Evolutionary conservation across 2,797 vertebrate genomes (phyloP).

Genomic region (Girardinus metallicus): DNA sequence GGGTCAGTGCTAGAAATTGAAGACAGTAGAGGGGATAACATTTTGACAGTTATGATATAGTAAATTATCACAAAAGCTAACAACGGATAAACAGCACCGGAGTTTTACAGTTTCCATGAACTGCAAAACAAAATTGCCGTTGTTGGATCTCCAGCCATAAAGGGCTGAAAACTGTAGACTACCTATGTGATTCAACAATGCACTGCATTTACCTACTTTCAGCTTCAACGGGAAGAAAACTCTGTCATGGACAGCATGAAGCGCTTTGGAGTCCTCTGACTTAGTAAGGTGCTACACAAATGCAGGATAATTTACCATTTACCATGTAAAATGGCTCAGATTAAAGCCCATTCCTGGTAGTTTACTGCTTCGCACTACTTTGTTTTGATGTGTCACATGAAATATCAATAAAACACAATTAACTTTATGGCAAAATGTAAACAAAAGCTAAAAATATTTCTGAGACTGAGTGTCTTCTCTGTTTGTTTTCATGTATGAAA

Average conservation of each 20-base stretch:
- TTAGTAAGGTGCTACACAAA: not conserved
- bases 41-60: too few species aligned
- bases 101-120: too few species aligned
- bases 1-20: not conserved
- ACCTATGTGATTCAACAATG: too few species aligned
- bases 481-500: not conserved
- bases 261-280: too few species aligned
- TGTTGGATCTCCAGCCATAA: too few species aligned
- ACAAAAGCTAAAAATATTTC: not conserved
- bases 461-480: not conserved
- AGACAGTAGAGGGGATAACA: not conserved
- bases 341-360: not conserved
- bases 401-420: not conserved
- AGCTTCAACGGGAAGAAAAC: too few species aligned
- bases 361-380: not conserved
- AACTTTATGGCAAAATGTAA: not conserved
- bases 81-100: too few species aligned
- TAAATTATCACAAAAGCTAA: too few species aligned
- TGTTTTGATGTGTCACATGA: not conserved
- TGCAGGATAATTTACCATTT: not conserved
- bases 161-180: too few species aligned
- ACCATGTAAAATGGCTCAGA: not conserved
- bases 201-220: too few species aligned
- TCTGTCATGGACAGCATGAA: too few species aligned
- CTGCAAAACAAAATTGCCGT: too few species aligned